Evolutionary conservation across 2,888 invertebrate genomes (phyloP).

Genomic region (Eilema depressum): DNA sequence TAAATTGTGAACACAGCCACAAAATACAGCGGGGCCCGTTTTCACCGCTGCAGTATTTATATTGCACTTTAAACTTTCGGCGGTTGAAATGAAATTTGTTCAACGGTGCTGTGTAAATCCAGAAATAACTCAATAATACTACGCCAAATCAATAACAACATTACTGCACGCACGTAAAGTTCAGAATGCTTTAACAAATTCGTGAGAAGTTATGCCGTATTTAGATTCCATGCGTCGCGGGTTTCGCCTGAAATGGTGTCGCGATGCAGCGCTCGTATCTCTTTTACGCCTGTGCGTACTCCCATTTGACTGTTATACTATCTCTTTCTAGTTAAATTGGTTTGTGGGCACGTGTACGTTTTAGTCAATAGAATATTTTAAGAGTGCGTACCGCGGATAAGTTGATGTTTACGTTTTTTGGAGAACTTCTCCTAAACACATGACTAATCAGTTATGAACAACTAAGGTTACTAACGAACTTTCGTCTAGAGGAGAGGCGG

Average conservation of each 20-base stretch:
- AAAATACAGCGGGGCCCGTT: constrained; percentile 49
- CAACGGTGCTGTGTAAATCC: constrained; percentile 67
- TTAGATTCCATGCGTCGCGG: constrained; percentile 40
- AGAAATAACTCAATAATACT: constrained; percentile 66
- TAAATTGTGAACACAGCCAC: constrained; percentile 53
- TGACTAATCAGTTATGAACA: constrained; percentile 14
- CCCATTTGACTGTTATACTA: constrained; percentile 37
- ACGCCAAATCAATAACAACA: constrained; percentile 32
- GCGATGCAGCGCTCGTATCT: constrained; percentile 69
- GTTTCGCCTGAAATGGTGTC: constrained; percentile 80
- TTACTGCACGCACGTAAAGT: constrained; percentile 21
- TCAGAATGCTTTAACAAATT: constrained; percentile 25
- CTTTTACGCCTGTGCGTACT: constrained; percentile 44
- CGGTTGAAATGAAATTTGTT: constrained; percentile 82
- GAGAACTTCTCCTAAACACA: constrained; percentile 19
- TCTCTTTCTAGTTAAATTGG: constrained; percentile 63
- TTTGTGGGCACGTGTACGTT: constrained; percentile 58
- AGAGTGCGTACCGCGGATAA: constrained; percentile 55
- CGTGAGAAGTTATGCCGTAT: constrained; percentile 49
- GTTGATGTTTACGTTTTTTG: constrained; percentile 51
- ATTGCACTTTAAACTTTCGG: constrained; percentile 79
- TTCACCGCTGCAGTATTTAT: constrained; percentile 70
- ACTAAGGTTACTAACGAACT: background rate
- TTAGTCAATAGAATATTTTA: constrained; percentile 71
- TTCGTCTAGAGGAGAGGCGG: background rate